Conservation (phyloP, 2,888 invertebrate genomes). For the Serripes groenlandicus region DNA sequence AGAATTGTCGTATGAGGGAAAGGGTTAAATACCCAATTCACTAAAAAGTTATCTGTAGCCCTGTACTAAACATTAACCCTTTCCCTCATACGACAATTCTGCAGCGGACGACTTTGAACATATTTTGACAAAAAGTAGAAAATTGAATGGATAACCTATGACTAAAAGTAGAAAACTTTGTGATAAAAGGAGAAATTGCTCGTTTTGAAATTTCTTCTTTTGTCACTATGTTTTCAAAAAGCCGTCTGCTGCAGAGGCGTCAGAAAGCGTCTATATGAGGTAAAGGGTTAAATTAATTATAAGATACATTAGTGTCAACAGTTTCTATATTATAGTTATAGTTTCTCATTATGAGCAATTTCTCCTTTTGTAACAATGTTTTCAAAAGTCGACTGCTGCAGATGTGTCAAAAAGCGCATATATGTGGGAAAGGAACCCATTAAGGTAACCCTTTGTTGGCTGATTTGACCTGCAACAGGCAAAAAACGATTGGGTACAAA, state of each 20-base stretch:
- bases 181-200: neutral
- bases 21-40: too few relatives aligned
- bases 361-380: neutral
- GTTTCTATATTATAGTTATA: too few relatives aligned
- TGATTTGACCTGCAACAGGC: too few relatives aligned
- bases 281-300: neutral
- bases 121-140: too few relatives aligned
- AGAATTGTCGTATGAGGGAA: too few relatives aligned
- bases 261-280: neutral
- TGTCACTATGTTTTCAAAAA: neutral
- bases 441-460: too few relatives aligned
- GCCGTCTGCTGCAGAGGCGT: neutral
- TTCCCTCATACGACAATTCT: too few relatives aligned
- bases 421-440: neutral
- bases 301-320: neutral
- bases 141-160: too few relatives aligned
- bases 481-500: too few relatives aligned
- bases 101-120: too few relatives aligned
- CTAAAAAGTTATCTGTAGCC: too few relatives aligned
- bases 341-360: neutral
- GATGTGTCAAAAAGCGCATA: neutral
- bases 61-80: too few relatives aligned
- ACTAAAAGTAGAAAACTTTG: conserved; percentile 4
- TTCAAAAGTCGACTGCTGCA: neutral
- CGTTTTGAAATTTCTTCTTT: neutral